Conservation (phyloP, 2,888 invertebrate genomes). For the Caradrina kadenii region DNA sequence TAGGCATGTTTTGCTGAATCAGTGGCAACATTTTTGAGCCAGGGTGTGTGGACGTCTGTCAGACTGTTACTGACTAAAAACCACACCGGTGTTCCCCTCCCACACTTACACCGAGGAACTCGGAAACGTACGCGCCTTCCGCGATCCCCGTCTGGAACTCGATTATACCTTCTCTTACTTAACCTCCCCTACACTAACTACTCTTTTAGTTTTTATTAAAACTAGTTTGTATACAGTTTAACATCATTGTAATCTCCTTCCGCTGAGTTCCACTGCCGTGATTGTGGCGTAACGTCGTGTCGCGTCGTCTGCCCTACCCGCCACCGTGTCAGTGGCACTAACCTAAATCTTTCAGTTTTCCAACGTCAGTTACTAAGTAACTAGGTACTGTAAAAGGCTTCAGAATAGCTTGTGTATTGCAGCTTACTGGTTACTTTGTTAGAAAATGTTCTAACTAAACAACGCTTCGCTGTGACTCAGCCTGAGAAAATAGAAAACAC, state of each 20-base stretch:
- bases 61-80: too few species aligned
- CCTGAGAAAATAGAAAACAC: too few species aligned
- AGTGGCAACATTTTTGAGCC: too few species aligned
- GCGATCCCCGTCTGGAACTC: too few species aligned
- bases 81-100: too few species aligned
- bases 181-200: neutral
- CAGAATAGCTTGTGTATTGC: neutral
- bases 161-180: neutral
- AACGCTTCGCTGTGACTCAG: too few species aligned
- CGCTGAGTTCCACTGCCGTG: conserved; percentile 11
- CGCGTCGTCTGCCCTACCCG: neutral
- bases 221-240: conserved; percentile 11
- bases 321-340: conserved; percentile 12
- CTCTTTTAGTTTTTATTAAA: neutral
- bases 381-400: conserved; percentile 23
- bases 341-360: conserved; percentile 39
- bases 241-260: conserved; percentile 18
- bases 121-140: too few species aligned
- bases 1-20: too few species aligned
- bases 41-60: too few species aligned
- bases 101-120: too few species aligned
- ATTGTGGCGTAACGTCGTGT: conserved; percentile 1
- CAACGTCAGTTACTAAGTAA: neutral
- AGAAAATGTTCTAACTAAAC: too few species aligned
- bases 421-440: too few species aligned